phyloP scores from a whole-genome alignment of 2,113 vertebrate species.

The Budorcas taxicolor region DNA sequence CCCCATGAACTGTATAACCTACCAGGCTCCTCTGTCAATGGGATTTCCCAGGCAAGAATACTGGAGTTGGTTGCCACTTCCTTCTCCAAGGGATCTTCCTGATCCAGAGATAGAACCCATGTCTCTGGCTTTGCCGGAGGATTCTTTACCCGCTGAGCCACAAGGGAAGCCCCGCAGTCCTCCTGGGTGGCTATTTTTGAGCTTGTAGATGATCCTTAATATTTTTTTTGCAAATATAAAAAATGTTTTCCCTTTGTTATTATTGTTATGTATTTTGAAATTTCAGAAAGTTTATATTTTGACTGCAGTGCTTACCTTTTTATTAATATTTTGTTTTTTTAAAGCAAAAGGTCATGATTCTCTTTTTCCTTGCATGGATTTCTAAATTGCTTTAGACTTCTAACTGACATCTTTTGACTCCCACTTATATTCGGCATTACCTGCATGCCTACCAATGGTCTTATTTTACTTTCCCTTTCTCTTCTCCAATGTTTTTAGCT shows the following conservation, averaged over 20 bases:
- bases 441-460: neutral
- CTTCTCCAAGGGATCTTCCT: neutral
- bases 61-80: neutral
- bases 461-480: neutral
- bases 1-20: neutral
- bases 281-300: neutral
- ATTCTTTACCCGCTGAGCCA: neutral
- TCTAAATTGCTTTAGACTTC: neutral
- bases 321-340: neutral
- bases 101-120: neutral
- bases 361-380: neutral
- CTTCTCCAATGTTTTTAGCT: neutral
- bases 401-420: neutral
- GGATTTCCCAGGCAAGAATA: neutral
- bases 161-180: neutral
- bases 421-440: neutral
- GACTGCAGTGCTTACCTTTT: neutral
- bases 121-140: neutral
- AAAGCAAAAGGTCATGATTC: neutral
- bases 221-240: neutral
- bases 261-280: neutral
- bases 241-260: neutral
- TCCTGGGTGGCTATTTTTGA: neutral
- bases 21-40: neutral
- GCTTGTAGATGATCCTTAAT: neutral